phyloP scores from a whole-genome alignment of 2,797 vertebrate genomes.

The Falco concolor region DNA sequence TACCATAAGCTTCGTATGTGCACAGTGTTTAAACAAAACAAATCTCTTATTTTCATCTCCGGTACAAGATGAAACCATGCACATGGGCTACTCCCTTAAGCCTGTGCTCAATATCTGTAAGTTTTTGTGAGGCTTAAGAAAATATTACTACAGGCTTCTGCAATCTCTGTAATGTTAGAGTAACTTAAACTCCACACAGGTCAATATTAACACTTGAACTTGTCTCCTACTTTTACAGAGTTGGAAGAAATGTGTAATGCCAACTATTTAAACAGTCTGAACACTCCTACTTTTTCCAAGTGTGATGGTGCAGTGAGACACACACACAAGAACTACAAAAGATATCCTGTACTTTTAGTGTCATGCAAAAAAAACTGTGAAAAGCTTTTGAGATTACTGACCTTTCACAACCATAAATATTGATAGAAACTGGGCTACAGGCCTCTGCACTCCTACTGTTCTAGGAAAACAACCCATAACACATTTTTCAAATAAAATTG shows the following conservation, averaged over 20 bases:
- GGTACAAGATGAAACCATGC: not conserved
- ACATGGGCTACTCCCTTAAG: not conserved
- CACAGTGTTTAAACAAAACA: not conserved
- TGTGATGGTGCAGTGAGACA: not conserved
- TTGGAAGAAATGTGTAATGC: not conserved
- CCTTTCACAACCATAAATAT: not conserved
- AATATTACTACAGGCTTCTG: conserved; percentile 1
- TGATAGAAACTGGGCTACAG: not conserved
- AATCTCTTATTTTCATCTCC: not conserved
- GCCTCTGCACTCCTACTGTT: not conserved
- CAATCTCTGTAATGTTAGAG: not conserved
- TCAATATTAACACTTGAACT: conserved; percentile 40
- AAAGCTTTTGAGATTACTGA: not conserved
- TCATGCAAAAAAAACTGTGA: not conserved
- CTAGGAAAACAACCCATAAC: not conserved
- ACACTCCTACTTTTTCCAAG: not conserved
- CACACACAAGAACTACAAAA: not conserved
- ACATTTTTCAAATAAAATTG: not conserved
- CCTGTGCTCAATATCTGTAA: not conserved
- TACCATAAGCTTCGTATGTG: not conserved
- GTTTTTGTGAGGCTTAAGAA: conserved; percentile 25
- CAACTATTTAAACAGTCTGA: not conserved
- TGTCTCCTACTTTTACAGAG: not conserved
- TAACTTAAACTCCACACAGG: not conserved
- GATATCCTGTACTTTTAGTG: not conserved